Conservation (phyloP, 2,888 invertebrate genomes). For the Platynereis dumerilii region DNA sequence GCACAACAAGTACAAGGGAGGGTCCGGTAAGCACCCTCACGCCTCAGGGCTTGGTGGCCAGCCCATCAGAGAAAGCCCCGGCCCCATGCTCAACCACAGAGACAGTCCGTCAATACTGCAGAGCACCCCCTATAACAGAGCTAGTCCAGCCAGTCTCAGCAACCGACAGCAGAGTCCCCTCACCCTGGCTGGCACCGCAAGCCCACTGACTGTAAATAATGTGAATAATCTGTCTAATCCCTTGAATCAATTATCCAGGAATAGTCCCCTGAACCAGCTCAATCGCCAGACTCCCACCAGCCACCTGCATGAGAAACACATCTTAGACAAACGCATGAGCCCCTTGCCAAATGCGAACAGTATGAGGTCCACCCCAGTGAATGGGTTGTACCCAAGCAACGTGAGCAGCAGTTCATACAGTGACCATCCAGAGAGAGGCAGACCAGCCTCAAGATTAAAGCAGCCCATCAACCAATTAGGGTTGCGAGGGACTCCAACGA, state of each 20-base stretch:
- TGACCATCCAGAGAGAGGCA: conserved; percentile 11
- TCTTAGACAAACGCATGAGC: conserved; percentile 15
- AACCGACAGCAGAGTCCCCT: conserved; percentile 5
- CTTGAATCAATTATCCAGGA: conserved; percentile 21
- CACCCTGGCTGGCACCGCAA: conserved; percentile 54
- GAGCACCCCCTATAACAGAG: conserved; percentile 78
- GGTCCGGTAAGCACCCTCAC: conserved; percentile 4
- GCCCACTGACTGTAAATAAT: conserved; percentile 67
- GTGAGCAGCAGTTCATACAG: conserved; percentile 25
- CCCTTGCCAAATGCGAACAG: conserved; percentile 23
- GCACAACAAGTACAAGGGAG: conserved; percentile 8
- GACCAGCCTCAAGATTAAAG: conserved; percentile 26
- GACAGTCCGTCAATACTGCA: conserved; percentile 66
- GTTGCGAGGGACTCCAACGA: conserved; percentile 28
- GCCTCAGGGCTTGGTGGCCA: neutral
- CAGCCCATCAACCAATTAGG: conserved; percentile 36
- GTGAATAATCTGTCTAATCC: conserved; percentile 16
- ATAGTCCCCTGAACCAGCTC: conserved; percentile 38
- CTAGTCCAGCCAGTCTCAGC: conserved; percentile 1
- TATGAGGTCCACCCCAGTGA: conserved; percentile 34
- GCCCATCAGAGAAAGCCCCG: conserved; percentile 23
- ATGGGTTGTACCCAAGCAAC: conserved; percentile 28
- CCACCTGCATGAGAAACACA: neutral
- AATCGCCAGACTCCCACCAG: conserved; percentile 24
- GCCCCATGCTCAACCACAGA: conserved; percentile 40